These are phyloP conservation scores for Hexactinellida sp. DNA, from an alignment of 37 sponge, comb jelly and placozoan species.

Conservation along the genomic window DNA sequence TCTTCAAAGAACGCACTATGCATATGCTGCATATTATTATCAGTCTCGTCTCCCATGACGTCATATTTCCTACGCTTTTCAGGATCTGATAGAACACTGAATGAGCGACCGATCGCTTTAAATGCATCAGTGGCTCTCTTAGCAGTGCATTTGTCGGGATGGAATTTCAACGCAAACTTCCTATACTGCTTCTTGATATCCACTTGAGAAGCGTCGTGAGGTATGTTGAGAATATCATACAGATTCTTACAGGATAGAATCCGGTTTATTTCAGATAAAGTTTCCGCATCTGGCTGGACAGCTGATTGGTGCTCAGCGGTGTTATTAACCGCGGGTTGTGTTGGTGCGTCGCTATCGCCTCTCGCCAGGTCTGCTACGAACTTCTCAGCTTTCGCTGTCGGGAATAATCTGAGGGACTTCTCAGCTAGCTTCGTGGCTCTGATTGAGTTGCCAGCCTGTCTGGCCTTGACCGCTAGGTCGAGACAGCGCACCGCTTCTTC, in stretches of 20 bases:
- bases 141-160: neutral
- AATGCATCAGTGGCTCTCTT: neutral
- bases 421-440: neutral
- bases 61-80: slow-evolving; percentile 1
- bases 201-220: neutral
- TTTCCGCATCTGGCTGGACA: neutral
- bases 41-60: slow-evolving; percentile 13
- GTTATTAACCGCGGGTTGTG: neutral
- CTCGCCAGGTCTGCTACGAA: neutral
- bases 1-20: neutral
- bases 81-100: neutral
- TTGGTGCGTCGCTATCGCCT: neutral
- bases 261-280: neutral
- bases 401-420: neutral
- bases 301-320: neutral
- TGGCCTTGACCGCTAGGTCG: neutral
- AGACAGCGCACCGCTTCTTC: neutral
- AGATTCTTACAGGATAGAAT: slow-evolving; percentile 11
- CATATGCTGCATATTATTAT: neutral
- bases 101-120: neutral
- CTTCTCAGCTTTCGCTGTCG: neutral
- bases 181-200: slow-evolving; percentile 4
- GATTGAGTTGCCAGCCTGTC: neutral
- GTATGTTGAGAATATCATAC: neutral
- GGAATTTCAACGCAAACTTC: neutral